Evolutionary conservation across 2,113 vertebrate species (phyloP).

Genomic region (Campylomormyrus tamandua): DNA sequence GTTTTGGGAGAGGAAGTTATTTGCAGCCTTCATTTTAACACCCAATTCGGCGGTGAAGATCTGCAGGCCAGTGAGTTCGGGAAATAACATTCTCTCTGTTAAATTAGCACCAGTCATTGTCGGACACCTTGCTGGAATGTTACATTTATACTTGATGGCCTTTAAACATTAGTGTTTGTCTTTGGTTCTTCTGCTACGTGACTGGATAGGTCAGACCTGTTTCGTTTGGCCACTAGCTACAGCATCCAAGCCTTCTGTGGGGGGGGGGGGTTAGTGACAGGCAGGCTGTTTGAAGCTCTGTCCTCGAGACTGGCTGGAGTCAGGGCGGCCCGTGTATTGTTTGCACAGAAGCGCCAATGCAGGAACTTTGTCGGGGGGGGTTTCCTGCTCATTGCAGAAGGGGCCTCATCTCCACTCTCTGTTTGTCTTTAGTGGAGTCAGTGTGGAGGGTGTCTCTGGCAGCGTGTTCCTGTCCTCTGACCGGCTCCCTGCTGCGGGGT

Average conservation of each 20-base stretch:
- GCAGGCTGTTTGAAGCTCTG: background rate
- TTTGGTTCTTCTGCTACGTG: background rate
- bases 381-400: background rate
- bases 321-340: conserved; percentile 11
- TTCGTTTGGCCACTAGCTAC: background rate
- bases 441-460: background rate
- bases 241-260: background rate
- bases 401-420: conserved; percentile 19
- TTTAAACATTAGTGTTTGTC: background rate
- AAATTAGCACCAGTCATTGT: background rate
- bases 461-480: background rate
- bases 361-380: background rate
- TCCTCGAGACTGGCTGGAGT: conserved; percentile 7
- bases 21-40: background rate
- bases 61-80: background rate
- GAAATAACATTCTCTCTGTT: background rate
- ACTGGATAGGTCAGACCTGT: background rate
- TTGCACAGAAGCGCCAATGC: conserved; percentile 5
- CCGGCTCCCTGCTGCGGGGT: background rate
- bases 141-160: background rate
- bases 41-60: background rate
- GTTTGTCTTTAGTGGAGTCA: conserved; percentile 19
- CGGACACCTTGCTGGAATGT: background rate
- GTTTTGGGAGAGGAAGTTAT: background rate
- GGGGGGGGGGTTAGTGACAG: background rate